A percentile compares a stretch with the other conserved stretches of the same genome.
Conservation (phyloP, 2,888 invertebrate genomes). For the Pterostichus madidus region DNA sequence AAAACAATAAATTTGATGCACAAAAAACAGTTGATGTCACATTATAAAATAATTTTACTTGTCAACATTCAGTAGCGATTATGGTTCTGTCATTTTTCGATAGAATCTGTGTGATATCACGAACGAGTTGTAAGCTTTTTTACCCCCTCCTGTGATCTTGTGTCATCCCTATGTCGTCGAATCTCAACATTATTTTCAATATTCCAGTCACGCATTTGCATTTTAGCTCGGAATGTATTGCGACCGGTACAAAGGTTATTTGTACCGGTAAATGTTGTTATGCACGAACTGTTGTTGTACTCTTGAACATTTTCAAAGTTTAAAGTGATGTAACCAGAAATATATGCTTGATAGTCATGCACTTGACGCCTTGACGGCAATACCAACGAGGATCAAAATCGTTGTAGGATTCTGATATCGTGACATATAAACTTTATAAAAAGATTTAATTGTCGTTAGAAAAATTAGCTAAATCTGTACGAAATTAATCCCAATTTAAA, state of each 20-base stretch:
- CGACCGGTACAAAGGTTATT: constrained; percentile 44
- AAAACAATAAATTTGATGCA: constrained; percentile 15
- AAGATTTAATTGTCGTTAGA: too few species aligned
- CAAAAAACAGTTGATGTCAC: background rate
- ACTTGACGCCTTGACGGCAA: too few species aligned
- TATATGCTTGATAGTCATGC: background rate
- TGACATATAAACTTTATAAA: too few species aligned
- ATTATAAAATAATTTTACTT: constrained; percentile 1
- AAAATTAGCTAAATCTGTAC: too few species aligned
- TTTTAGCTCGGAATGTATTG: constrained; percentile 31
- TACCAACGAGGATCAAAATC: too few species aligned
- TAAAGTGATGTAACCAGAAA: constrained; percentile 20
- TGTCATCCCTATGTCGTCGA: constrained; percentile 55
- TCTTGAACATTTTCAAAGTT: constrained; percentile 23
- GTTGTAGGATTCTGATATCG: too few species aligned
- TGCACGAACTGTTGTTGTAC: constrained; percentile 28
- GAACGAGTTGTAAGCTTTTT: constrained; percentile 42
- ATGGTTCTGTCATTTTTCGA: constrained; percentile 58
- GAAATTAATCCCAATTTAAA: too few species aligned
- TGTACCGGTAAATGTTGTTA: constrained; percentile 18
- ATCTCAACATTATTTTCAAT: constrained; percentile 60
- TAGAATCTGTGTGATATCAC: constrained; percentile 54
- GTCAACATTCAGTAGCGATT: constrained; percentile 41
- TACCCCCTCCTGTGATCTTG: constrained; percentile 54
- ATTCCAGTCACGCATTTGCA: constrained; percentile 55